Evolutionary conservation across 2,797 vertebrate genomes (phyloP).

Genomic region (Emydoidea blandingii): DNA sequence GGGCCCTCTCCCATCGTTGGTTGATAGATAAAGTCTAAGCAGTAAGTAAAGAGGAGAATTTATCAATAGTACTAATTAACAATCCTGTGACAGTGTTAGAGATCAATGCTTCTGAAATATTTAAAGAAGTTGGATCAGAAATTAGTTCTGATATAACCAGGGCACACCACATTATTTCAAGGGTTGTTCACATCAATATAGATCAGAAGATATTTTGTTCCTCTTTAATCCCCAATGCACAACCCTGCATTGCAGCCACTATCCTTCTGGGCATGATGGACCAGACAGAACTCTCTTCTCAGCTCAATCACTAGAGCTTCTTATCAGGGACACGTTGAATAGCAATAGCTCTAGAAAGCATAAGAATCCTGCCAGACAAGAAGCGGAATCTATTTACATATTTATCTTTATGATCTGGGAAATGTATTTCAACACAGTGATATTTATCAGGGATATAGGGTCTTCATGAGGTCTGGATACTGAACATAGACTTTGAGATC

Average conservation of each 20-base stretch:
- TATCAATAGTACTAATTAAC: background rate
- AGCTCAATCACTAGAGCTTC: background rate
- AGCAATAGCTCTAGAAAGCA: background rate
- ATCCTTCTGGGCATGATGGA: background rate
- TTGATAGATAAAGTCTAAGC: slow-evolving; percentile 86
- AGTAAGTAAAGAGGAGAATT: background rate
- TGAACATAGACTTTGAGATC: background rate
- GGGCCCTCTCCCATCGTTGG: slow-evolving; percentile 89
- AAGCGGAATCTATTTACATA: background rate
- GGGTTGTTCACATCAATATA: background rate
- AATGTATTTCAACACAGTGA: background rate
- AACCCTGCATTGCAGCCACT: background rate
- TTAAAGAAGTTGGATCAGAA: background rate
- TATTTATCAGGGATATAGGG: background rate
- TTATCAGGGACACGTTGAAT: background rate
- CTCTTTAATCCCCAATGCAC: background rate
- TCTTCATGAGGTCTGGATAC: background rate
- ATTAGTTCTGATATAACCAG: background rate
- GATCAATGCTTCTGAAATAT: slow-evolving; percentile 5
- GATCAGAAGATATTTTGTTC: background rate
- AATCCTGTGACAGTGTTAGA: background rate
- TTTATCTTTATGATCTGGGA: background rate
- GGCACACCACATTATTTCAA: background rate
- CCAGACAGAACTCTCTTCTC: background rate
- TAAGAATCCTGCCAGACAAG: background rate